phyloP scores from a whole-genome alignment of 2,888 invertebrate species.

The Cantharis rustica region DNA sequence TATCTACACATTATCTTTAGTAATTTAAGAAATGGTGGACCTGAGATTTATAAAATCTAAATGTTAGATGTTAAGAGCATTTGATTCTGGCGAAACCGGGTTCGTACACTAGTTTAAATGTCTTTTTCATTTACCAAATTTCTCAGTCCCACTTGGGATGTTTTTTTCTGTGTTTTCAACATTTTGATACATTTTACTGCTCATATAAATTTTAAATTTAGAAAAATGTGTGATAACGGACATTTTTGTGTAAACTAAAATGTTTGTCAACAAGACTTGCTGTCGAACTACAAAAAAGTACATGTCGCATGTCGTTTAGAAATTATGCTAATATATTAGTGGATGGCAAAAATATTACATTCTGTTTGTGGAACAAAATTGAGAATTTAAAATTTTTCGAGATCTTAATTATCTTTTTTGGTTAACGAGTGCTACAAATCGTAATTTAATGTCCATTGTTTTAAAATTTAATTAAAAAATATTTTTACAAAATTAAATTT shows the following conservation, averaged over 20 bases:
- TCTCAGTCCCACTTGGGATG: neutral
- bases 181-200: neutral
- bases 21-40: too few relatives aligned
- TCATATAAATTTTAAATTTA: neutral
- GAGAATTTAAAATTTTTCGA: neutral
- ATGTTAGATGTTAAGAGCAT: too few relatives aligned
- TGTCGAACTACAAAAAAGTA: neutral
- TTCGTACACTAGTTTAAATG: neutral
- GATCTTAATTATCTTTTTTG: neutral
- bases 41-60: too few relatives aligned
- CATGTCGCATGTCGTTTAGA: neutral
- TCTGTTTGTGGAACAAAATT: neutral
- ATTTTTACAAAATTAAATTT: neutral
- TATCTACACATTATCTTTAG: too few relatives aligned
- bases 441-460: neutral
- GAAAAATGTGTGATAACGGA: neutral
- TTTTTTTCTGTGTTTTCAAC: neutral
- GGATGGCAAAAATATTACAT: neutral
- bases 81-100: too few relatives aligned
- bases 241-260: too few relatives aligned
- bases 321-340: neutral
- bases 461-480: neutral
- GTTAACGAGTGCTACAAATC: neutral
- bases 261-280: neutral
- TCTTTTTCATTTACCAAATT: neutral